A percentile compares a stretch with the other conserved stretches of the same genome.
Conservation (phyloP, 2,888 invertebrate genomes). For the Buathra laborator region DNA sequence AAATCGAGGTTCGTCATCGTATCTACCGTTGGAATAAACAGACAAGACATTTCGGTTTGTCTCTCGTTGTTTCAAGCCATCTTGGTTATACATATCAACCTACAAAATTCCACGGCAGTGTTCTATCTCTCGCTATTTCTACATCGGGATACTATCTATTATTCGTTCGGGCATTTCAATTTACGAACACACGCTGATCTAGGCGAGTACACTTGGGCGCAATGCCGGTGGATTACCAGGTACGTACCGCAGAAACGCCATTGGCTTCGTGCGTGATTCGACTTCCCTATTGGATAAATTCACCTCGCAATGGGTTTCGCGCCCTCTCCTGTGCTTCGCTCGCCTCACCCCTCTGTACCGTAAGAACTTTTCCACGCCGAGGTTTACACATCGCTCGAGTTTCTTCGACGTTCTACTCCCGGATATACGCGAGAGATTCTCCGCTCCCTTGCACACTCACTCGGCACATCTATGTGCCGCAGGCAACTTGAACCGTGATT, state of each 20-base stretch:
- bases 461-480: constrained; percentile 41
- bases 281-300: constrained; percentile 71
- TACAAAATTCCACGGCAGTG: background rate
- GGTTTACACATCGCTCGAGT: constrained; percentile 54
- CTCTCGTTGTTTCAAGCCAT: no score
- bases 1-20: no score
- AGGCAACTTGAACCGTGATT: constrained; percentile 70
- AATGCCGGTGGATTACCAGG: constrained; percentile 64
- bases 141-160: constrained; percentile 62
- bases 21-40: no score
- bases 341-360: background rate
- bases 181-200: constrained; percentile 65
- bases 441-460: constrained; percentile 5
- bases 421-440: background rate
- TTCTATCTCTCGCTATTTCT: background rate
- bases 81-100: background rate
- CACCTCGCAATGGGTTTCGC: constrained; percentile 50
- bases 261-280: constrained; percentile 72
- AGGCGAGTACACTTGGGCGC: constrained; percentile 62
- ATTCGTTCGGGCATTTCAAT: constrained; percentile 70
- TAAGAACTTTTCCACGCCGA: constrained; percentile 21
- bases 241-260: constrained; percentile 66
- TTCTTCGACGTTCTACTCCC: constrained; percentile 36
- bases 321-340: constrained; percentile 44
- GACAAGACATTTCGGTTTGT: no score